Conservation (phyloP, 2,113 vertebrate genomes). For the Oncorhynchus keta region DNA sequence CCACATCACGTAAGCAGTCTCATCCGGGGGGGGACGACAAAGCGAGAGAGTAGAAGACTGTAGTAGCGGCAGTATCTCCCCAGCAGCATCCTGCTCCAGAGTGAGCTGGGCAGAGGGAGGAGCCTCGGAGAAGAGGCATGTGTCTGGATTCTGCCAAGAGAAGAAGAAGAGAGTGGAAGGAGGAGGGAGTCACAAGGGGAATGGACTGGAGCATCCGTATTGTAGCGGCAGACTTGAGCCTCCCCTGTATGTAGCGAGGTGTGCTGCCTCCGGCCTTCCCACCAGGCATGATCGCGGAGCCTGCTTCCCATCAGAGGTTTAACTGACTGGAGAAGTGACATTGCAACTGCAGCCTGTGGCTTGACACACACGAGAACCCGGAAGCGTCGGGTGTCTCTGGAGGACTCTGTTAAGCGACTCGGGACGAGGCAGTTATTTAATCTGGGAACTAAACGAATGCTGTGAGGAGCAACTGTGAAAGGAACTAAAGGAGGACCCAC, state of each 20-base stretch:
- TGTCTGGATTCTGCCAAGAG: slow-evolving; percentile 40
- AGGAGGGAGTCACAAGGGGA: slow-evolving; percentile 50
- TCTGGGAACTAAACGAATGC: background rate
- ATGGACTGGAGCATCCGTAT: slow-evolving; percentile 45
- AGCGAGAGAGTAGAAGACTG: slow-evolving; percentile 33
- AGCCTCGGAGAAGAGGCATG: slow-evolving; percentile 39
- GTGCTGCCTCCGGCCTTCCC: slow-evolving; percentile 14
- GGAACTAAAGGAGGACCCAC: too few relatives aligned
- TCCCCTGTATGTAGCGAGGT: slow-evolving; percentile 43
- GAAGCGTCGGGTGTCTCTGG: slow-evolving; percentile 46
- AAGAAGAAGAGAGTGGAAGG: slow-evolving; percentile 11
- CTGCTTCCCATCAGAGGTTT: slow-evolving; percentile 31
- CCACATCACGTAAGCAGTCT: slow-evolving; percentile 53
- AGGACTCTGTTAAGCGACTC: slow-evolving; percentile 5
- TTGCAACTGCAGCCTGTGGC: slow-evolving; percentile 28
- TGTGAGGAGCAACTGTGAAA: background rate
- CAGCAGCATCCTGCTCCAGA: background rate
- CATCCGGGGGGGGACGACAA: slow-evolving; percentile 24
- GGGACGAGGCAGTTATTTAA: background rate
- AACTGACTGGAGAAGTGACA: background rate
- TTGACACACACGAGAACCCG: background rate
- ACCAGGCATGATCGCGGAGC: background rate
- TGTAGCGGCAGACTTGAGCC: slow-evolving; percentile 39
- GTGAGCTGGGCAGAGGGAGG: slow-evolving; percentile 31
- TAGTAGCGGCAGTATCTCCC: slow-evolving; percentile 29